Conservation (phyloP, 2,888 invertebrate genomes). For the Nomada fabriciana region DNA sequence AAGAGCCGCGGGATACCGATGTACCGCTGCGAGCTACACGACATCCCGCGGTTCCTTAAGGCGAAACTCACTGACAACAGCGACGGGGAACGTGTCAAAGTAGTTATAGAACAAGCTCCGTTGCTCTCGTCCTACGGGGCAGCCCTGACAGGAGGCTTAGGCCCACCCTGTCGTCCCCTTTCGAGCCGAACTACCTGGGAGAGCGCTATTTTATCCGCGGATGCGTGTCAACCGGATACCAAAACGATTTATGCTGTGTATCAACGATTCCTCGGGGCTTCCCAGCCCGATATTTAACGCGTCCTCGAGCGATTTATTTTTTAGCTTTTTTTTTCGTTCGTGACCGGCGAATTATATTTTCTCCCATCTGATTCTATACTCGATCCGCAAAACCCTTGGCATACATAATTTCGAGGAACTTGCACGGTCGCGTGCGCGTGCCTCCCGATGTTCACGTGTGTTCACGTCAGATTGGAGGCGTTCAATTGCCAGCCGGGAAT, state of each 20-base stretch:
- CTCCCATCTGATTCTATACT: too few relatives aligned
- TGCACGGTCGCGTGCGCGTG: slow-evolving; percentile 19
- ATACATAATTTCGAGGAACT: slow-evolving; percentile 10
- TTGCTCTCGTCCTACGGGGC: slow-evolving; percentile 61
- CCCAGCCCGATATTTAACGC: neutral
- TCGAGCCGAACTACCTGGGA: slow-evolving; percentile 37
- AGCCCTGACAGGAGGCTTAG: slow-evolving; percentile 60
- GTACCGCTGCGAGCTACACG: slow-evolving; percentile 78
- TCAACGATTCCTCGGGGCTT: slow-evolving; percentile 17
- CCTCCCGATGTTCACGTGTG: slow-evolving; percentile 5
- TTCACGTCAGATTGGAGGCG: slow-evolving; percentile 22
- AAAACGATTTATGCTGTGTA: slow-evolving; percentile 35
- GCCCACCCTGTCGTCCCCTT: slow-evolving; percentile 48
- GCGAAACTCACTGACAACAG: slow-evolving; percentile 79
- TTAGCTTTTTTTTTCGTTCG: neutral
- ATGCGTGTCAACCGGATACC: slow-evolving; percentile 41
- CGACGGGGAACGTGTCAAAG: slow-evolving; percentile 83
- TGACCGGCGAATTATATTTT: too few relatives aligned
- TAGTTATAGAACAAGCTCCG: slow-evolving; percentile 77
- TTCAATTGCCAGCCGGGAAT: slow-evolving; percentile 7
- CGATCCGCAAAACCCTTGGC: neutral
- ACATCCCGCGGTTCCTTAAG: slow-evolving; percentile 80
- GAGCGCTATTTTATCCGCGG: slow-evolving; percentile 36
- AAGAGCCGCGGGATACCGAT: slow-evolving; percentile 68
- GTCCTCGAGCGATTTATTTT: neutral